A percentile compares a stretch with the other conserved stretches of the same genome.
Conservation (phyloP, 2,888 invertebrate genomes). For the Xestia sexstrigata region DNA sequence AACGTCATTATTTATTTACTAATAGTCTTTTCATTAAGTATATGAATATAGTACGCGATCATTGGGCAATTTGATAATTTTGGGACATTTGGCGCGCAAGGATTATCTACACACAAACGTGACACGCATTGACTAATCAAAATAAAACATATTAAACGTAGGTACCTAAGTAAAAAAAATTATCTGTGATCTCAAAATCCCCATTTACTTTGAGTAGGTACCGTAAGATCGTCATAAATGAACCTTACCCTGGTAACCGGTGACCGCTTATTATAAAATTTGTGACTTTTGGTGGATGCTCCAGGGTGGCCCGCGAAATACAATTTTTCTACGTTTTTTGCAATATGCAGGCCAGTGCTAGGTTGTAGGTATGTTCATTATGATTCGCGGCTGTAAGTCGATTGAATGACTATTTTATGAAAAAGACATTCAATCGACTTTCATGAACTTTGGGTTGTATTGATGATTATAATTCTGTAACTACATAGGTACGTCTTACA, state of each 20-base stretch:
- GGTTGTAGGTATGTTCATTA: no score
- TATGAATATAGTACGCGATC: not conserved
- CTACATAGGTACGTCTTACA: no score
- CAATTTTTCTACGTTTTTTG: no score
- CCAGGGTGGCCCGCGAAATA: no score
- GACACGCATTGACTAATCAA: not conserved
- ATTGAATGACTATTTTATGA: no score
- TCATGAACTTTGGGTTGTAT: no score
- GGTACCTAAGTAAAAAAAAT: not conserved
- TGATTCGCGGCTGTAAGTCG: no score
- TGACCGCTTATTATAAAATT: not conserved
- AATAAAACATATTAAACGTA: not conserved
- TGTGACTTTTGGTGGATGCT: no score
- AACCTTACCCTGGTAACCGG: not conserved
- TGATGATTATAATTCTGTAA: no score
- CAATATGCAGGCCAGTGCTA: no score
- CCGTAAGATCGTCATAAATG: not conserved
- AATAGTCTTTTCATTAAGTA: not conserved
- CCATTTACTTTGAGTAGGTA: not conserved
- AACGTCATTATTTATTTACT: not conserved
- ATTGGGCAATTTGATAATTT: not conserved
- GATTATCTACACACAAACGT: not conserved
- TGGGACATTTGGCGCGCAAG: not conserved
- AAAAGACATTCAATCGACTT: no score
- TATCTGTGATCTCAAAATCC: not conserved